These are phyloP conservation scores for Ptiloglossa arizonensis DNA, from an alignment of 1,140 invertebrate genomes.

Conservation along the genomic window DNA sequence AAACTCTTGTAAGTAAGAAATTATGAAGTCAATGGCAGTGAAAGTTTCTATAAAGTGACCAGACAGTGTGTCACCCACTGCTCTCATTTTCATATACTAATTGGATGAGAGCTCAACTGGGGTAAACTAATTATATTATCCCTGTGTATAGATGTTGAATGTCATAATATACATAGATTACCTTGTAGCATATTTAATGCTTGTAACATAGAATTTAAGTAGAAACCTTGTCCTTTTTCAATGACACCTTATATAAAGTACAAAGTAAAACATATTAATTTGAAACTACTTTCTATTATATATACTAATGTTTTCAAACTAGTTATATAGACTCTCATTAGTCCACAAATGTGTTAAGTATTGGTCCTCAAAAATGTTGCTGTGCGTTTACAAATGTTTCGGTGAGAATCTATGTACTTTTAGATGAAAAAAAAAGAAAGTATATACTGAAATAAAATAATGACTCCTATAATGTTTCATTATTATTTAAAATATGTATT, in stretches of 20 bases:
- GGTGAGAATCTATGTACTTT: too few relatives aligned
- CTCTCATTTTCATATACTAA: slow-evolving; percentile 77
- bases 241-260: slow-evolving; percentile 24
- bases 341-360: too few relatives aligned
- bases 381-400: too few relatives aligned
- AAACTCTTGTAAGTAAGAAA: slow-evolving; percentile 42
- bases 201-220: slow-evolving; percentile 1
- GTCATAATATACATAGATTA: slow-evolving; percentile 23
- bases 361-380: too few relatives aligned
- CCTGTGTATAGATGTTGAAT: slow-evolving; percentile 58
- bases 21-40: slow-evolving; percentile 76
- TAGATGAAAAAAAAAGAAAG: too few relatives aligned
- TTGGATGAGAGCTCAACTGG: slow-evolving; percentile 75
- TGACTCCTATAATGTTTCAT: too few relatives aligned
- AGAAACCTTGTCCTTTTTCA: background rate
- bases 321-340: too few relatives aligned
- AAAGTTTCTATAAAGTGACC: slow-evolving; percentile 73
- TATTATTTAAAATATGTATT: too few relatives aligned
- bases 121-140: slow-evolving; percentile 80
- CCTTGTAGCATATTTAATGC: slow-evolving; percentile 46
- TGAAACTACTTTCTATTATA: background rate
- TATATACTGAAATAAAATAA: too few relatives aligned
- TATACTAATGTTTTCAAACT: too few relatives aligned
- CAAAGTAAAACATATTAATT: slow-evolving; percentile 4
- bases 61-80: slow-evolving; percentile 74